These are phyloP conservation scores for Hestina assimilis DNA, from an alignment of 1,140 invertebrate species.

Conservation along the genomic window DNA sequence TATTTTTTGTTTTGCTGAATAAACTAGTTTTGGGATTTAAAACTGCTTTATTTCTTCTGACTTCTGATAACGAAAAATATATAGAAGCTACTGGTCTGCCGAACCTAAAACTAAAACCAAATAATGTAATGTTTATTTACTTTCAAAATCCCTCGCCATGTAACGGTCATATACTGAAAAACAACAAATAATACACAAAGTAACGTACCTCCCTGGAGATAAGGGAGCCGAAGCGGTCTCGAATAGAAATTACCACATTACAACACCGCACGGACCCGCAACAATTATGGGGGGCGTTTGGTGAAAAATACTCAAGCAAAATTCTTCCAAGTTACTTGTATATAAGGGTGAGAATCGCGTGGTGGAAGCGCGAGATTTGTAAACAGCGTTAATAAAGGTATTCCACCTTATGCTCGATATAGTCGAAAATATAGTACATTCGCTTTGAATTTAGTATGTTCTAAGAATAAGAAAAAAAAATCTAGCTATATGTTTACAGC, in stretches of 20 bases:
- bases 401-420: slow-evolving; percentile 11
- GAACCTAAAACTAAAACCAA: not conserved
- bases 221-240: slow-evolving; percentile 8
- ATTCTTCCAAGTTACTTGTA: not conserved
- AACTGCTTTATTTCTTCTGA: not conserved
- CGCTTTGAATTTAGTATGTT: not conserved
- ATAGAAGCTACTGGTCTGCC: too few relatives aligned
- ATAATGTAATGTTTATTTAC: slow-evolving; percentile 25
- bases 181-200: slow-evolving; percentile 30
- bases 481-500: not conserved
- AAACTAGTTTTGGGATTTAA: too few relatives aligned
- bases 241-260: slow-evolving; percentile 29
- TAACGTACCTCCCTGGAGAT: slow-evolving; percentile 23
- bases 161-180: slow-evolving; percentile 25
- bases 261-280: slow-evolving; percentile 14
- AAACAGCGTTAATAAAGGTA: slow-evolving; percentile 23
- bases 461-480: not conserved
- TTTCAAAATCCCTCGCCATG: slow-evolving; percentile 22
- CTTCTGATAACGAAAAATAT: too few relatives aligned
- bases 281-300: slow-evolving; percentile 17
- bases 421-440: not conserved
- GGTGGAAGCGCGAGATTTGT: not conserved
- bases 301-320: not conserved
- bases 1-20: too few relatives aligned
- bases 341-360: not conserved